Evolutionary conservation across 2,113 vertebrate genomes (phyloP).

Genomic region (Podocnemis expansa): DNA sequence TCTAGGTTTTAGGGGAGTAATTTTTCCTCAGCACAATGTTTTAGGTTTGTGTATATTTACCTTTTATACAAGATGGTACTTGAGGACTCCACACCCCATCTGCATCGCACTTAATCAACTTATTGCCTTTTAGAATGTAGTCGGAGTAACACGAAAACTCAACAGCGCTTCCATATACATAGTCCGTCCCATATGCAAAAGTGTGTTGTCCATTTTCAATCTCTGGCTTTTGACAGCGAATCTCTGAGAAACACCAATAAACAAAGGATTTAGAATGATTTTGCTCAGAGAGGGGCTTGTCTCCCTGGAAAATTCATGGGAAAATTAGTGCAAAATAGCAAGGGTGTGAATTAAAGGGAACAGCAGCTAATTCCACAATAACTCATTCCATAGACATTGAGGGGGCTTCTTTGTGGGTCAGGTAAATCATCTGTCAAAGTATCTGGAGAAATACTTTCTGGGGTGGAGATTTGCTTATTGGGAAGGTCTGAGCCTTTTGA

Average conservation of each 20-base stretch:
- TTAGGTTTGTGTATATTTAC: background rate
- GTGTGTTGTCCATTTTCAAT: background rate
- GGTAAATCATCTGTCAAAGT: background rate
- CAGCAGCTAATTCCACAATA: background rate
- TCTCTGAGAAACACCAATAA: background rate
- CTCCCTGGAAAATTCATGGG: background rate
- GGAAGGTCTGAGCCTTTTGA: background rate
- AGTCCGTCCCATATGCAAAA: rapidly evolving
- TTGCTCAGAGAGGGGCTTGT: background rate
- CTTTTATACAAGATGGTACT: conserved; percentile 44
- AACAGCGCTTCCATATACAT: background rate
- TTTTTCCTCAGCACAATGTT: rapidly evolving
- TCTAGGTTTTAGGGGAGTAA: rapidly evolving
- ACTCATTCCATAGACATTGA: background rate
- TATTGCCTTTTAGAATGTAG: conserved; percentile 28
- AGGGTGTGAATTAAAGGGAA: background rate
- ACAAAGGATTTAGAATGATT: background rate
- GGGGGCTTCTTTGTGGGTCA: background rate
- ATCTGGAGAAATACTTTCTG: rapidly evolving
- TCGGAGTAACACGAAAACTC: background rate
- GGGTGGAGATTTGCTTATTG: background rate
- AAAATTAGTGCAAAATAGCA: background rate
- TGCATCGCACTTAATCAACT: background rate
- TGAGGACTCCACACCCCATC: conserved; percentile 45
- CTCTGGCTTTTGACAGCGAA: background rate